Evolutionary conservation across 2,113 vertebrate genomes (phyloP), one percentile per base, ranked within the genome.

Genomic region (Oncorhynchus mykiss): DNA sequence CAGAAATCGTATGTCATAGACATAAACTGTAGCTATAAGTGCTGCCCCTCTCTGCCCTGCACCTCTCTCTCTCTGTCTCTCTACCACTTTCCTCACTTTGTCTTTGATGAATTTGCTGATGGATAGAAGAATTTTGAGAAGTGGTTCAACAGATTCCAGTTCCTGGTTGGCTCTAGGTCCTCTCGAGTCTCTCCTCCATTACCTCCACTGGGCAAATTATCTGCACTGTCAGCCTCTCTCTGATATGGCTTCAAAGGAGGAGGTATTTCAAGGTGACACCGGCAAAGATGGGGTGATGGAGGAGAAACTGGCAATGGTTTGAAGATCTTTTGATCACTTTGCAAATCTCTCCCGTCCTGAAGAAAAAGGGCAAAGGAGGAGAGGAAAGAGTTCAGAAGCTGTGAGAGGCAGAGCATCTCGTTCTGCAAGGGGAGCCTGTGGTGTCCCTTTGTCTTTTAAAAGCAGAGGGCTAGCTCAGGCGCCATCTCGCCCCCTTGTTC

Each of bases 261-360:
- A 78, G 27, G 68, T 51, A 67, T 84, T 85, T 84, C 73, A 83
- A 81, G 79, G 84, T 79, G 62, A 80, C 80, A 79, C 77, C 77
- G 20, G n/a, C 48, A 59, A 11, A 59, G 70, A 79, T 67, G 64
- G 66, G 31, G 22, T 70, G 75, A 69, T 67, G 45, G 25, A 9
- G 27, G 9, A 27, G 48, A 20, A 68, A 68, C 57, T 48, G 45
- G 64, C 64, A 73, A 75, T 74, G 51, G 62, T 73, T 8, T 74
- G 29, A 7, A 69, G 70, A 54, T 81, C n/a, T 65, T 81, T 75
- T 72, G 49, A 82, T 84, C 80, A 80, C 48, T 57, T 64, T 45
- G 39, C 9, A 2, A 45, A 11, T 45, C 39, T 12, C 70, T 72
- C 67, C 64, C 34, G 59, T 71, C 72, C 49, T 27, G 51, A 65